Conservation (phyloP, 2,797 vertebrate genomes). For the Lagodon rhomboides region DNA sequence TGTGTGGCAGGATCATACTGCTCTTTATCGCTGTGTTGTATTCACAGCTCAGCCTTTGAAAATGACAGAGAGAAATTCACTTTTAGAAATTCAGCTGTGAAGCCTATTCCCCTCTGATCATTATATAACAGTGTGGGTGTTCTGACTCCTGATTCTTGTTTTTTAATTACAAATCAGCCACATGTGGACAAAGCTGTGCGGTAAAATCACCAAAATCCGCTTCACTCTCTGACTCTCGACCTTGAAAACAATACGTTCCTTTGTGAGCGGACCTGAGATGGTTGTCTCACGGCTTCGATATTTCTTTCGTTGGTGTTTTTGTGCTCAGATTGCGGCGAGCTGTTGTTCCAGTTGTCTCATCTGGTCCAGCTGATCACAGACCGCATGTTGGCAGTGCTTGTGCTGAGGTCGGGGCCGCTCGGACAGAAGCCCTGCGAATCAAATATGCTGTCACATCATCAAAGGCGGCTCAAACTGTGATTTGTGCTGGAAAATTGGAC, state of each 20-base stretch:
- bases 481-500: slow-evolving; percentile 32
- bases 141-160: not conserved
- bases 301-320: slow-evolving; percentile 10
- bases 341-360: slow-evolving; percentile 37
- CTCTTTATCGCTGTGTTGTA: not conserved
- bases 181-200: not conserved
- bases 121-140: not conserved
- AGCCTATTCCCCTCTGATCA: not conserved
- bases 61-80: not conserved
- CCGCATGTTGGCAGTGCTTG: slow-evolving; percentile 39
- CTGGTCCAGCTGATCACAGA: slow-evolving; percentile 45
- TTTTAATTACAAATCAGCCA: not conserved
- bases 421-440: slow-evolving; percentile 39
- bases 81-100: not conserved
- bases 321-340: not conserved
- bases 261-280: not conserved
- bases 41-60: not conserved
- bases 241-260: not conserved
- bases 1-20: not conserved
- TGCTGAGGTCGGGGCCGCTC: slow-evolving; percentile 13
- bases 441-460: slow-evolving; percentile 68
- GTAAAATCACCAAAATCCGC: slow-evolving; percentile 16
- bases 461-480: slow-evolving; percentile 45
- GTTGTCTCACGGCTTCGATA: not conserved
- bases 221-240: slow-evolving; percentile 1